Evolutionary conservation across 1,140 invertebrate species (phyloP), one percentile per base, ranked within the genome.

Genomic region (Drosophila neocordata): DNA sequence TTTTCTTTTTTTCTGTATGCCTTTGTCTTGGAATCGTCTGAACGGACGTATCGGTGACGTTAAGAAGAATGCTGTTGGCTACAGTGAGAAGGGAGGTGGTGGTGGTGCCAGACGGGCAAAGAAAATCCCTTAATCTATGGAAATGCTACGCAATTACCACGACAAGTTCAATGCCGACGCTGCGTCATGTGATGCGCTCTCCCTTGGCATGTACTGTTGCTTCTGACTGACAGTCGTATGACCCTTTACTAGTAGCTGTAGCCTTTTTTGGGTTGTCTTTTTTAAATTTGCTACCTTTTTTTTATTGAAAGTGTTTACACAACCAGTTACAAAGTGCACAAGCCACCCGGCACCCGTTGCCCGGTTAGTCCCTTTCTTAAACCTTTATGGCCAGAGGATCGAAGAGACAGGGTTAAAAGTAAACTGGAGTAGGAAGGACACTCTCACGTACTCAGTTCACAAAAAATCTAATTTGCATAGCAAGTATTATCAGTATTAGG

Each of bases 101-200:
- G n/a, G 13, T n/a, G 48, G 37, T 15, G 57, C 35, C 8, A 20
- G 41, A 48, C 41, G 41, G 68, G 73, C 63, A 60, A 65, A 67
- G 67, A 71, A 90, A 90, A 90, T 90, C 89, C 89, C 89, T 90
- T 90, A 90, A 90, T 90, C 89, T 90, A 90, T 89, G 89, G 77
- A 85, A 90, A 90, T 90, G 84, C 81, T 87, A 87, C 85, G 85
- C 89, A 90, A 90, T 90, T 90, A 90, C 84, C 77, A 82, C 81
- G 70, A 82, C 83, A 88, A 85, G 82, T 84, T 71, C 63, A 78
- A 74, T 78, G 73, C 72, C 71, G 64, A 53, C 13, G 44, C 27
- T 74, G 64, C 71, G 67, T 66, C 81, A 84, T 84, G 64, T 85
- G 81, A 76, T 69, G 75, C 79, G 63, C 61, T 61, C 62, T 63